Evolutionary conservation across 1,140 invertebrate species (phyloP), one percentile per base, ranked within the genome.

Genomic region (Idris sp.): DNA sequence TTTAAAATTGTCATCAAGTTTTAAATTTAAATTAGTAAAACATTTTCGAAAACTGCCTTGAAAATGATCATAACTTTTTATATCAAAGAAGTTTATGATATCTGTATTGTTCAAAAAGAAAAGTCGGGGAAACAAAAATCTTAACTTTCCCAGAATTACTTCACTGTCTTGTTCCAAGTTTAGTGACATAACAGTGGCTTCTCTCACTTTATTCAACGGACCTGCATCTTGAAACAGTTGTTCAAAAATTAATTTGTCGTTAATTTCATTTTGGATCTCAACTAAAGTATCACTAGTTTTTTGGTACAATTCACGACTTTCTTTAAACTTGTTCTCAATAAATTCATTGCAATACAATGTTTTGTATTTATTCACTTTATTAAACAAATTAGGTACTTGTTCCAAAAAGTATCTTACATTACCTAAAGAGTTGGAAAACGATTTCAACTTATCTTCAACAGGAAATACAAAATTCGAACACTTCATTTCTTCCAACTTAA

Each of bases 61-160:
- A 33, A 40, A 19, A 22, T 88, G 81, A 91, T 2, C 87, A 72
- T 90, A 89, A 7, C 83, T 81, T 79, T 92, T 89, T 22, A 94
- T 73, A 11, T 48, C 10, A 7, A 97, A 86, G 79, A 96, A 94
- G 83, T 95, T 92, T 40, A 96, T 81, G 40, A 96, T 86, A 25
- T 95, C 93, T n/a, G 93, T 92, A 89, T 97, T 93, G 0, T 94
- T 95, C 4, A 96, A 91, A 77, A 97, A 97, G 88, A 96, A 96
- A 76, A 97, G 95, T 68, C 95, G 89, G 9, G 95, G 93, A 84
- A 96, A 96, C 30, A 91, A 86, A 53, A 92, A 88, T 48, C 93
- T 88, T 79, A 95, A 94, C 4, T 90, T 90, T 82, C 95, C 91
- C 77, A 95, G 85, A 81, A 94, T 94, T 44, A 88, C 83, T 90